Percentiles rank a stretch among this genome's conserved stretches.
phyloP scores from a whole-genome alignment of 2,888 invertebrate species.

The Flabesymbios commensalis region DNA sequence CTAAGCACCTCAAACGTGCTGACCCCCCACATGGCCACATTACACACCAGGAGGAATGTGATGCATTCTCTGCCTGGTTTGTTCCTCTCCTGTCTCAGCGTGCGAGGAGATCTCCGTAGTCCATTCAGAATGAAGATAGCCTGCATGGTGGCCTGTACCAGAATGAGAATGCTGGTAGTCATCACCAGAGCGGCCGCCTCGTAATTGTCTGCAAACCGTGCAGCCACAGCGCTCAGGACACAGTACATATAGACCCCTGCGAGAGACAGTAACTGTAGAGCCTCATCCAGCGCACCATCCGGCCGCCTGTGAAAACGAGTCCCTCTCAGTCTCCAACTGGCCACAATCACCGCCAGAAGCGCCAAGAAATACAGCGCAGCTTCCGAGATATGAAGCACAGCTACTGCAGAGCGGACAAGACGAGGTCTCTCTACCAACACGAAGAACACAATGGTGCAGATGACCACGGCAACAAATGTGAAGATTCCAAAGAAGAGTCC shows the following conservation, averaged over 20 bases:
- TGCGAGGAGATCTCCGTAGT: constrained; percentile 83
- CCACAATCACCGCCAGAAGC: constrained; percentile 81
- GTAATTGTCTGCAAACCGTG: constrained; percentile 77
- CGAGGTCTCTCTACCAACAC: constrained; percentile 78
- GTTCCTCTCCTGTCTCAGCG: constrained; percentile 89
- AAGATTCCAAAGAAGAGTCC: constrained; percentile 75
- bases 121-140: constrained; percentile 91
- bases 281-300: constrained; percentile 45
- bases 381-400: constrained; percentile 89
- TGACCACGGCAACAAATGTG: constrained; percentile 67
- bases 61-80: constrained; percentile 95
- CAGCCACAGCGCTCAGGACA: constrained; percentile 90
- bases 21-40: constrained; percentile 95
- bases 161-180: constrained; percentile 83
- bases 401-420: constrained; percentile 79
- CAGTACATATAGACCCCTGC: constrained; percentile 91
- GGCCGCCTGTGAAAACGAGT: constrained; percentile 36
- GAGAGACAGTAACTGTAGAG: constrained; percentile 83
- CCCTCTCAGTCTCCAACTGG: constrained; percentile 75
- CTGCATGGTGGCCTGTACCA: constrained; percentile 91
- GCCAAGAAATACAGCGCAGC: constrained; percentile 83
- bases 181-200: constrained; percentile 80
- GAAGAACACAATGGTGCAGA: constrained; percentile 86
- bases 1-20: constrained; percentile 93
- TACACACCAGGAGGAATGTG: constrained; percentile 91